Evolutionary conservation across 2,888 invertebrate species (phyloP).

Genomic region (Graphium colonna): DNA sequence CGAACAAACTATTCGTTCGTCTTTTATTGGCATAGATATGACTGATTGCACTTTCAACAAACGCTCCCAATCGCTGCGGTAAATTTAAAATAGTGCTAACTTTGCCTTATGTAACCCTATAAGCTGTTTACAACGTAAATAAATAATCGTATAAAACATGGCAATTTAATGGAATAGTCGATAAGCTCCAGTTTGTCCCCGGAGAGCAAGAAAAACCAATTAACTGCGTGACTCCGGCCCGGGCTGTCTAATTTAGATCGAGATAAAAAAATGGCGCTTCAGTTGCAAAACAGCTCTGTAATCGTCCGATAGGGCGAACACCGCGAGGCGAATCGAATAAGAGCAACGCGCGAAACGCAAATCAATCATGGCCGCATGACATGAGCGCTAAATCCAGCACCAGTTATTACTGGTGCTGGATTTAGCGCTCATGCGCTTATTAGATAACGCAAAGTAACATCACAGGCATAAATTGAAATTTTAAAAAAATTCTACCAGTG

Average conservation of each 20-base stretch:
- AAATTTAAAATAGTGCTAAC: no score
- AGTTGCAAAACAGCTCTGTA: constrained; percentile 22
- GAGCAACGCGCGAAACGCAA: constrained; percentile 17
- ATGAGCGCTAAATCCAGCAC: constrained; percentile 19
- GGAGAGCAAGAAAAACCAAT: constrained; percentile 32
- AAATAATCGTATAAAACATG: no score
- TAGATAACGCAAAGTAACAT: neutral
- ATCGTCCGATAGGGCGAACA: constrained; percentile 21
- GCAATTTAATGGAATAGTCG: no score
- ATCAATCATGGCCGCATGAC: constrained; percentile 24
- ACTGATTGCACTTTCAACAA: no score
- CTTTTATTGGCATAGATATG: no score
- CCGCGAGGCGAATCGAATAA: constrained; percentile 18
- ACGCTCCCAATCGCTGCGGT: no score
- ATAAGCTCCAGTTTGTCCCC: constrained; percentile 3
- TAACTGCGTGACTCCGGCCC: constrained; percentile 41
- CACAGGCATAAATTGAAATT: neutral
- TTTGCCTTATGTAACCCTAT: no score
- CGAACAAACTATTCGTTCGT: no score
- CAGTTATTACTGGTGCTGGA: no score
- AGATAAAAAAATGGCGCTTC: constrained; percentile 32
- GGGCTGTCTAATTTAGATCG: constrained; percentile 34
- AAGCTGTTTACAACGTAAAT: no score
- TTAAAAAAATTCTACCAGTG: neutral
- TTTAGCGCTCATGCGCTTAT: no score